Base-by-base conservation (phyloP, 2,113 vertebrate species). In the Platichthys flesus region DNA sequence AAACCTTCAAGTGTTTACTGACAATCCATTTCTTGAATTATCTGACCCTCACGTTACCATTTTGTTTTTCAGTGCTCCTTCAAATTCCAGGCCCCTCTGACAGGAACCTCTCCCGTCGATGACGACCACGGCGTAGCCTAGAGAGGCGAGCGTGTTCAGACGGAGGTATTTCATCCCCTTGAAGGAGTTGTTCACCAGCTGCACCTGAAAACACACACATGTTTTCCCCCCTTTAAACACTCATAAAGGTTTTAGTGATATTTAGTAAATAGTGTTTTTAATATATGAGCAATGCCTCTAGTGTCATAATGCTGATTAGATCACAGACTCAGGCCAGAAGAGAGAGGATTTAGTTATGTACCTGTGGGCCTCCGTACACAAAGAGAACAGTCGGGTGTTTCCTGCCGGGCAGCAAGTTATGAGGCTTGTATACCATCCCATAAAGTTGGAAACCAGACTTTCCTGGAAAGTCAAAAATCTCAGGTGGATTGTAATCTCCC, bases 141-240 rank as follows among this genome's bases (percentile, higher is more conserved):
- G 92, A 60, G 97, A 98, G 0, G 98, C 98, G 74, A 99, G 65
- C 0, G 98, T 99, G 94, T 98, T 99, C 54, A 99, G 94, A 57
- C 98, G 90, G 40, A 99, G 88, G 84, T 99, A 99, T 90, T 99
- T 99, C 91, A 97, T 97, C 28, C 98, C 98, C 85, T 99, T 99
- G 85, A 98, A 99, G 28, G 98, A 98, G 90, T 99, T 99, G 83
- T 98, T 99, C 24, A 99, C 98, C 67, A 99, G 90, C 92, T 99
- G 98, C 67, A 99, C 97, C 98, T 99, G 85, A 1, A 63, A 2
- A 61, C 62, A 71, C 40, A 79, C 9, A 74, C 10, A 67, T 21
- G 35, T 35, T 12, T 57, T 24, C 13, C 13, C 15, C 9, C 20
- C 18, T 54, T n/a, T 21, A 31, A 4, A 54, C 8, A n/a, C 20